phyloP scores from a whole-genome alignment of 2,797 vertebrate genomes.

The Clarias platycephalus region DNA sequence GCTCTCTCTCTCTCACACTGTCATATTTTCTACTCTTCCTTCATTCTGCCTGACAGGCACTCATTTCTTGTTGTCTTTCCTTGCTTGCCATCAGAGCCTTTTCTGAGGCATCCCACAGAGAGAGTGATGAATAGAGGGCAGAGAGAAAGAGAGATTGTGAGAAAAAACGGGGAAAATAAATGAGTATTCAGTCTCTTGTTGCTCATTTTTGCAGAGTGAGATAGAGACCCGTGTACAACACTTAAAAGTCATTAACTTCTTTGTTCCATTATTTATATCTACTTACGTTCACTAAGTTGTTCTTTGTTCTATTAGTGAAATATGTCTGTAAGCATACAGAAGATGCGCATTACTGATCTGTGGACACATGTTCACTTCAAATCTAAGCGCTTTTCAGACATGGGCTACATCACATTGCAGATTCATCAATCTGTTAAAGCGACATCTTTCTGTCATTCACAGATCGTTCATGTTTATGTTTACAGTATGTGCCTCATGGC shows the following conservation, averaged over 20 bases:
- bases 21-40: conserved; percentile 42
- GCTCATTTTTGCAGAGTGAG: background rate
- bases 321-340: background rate
- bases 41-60: conserved; percentile 52
- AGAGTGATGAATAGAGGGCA: conserved; percentile 42
- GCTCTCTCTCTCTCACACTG: conserved; percentile 1
- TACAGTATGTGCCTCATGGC: too few relatives aligned
- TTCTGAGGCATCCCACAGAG: conserved; percentile 48
- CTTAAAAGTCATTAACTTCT: background rate
- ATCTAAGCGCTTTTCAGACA: too few relatives aligned
- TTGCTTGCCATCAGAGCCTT: conserved; percentile 42
- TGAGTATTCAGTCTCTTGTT: background rate
- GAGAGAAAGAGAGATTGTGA: conserved; percentile 28
- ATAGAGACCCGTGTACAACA: background rate
- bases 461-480: too few relatives aligned
- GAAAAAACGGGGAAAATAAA: conserved; percentile 27
- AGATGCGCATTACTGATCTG: background rate
- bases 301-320: background rate
- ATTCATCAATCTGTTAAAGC: too few relatives aligned
- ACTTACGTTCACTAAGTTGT: background rate
- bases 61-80: conserved; percentile 56
- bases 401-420: too few relatives aligned
- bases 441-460: too few relatives aligned
- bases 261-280: background rate
- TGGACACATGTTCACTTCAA: background rate